phyloP scores from a whole-genome alignment of 1,140 invertebrate species.

The Drosophila burlai region DNA sequence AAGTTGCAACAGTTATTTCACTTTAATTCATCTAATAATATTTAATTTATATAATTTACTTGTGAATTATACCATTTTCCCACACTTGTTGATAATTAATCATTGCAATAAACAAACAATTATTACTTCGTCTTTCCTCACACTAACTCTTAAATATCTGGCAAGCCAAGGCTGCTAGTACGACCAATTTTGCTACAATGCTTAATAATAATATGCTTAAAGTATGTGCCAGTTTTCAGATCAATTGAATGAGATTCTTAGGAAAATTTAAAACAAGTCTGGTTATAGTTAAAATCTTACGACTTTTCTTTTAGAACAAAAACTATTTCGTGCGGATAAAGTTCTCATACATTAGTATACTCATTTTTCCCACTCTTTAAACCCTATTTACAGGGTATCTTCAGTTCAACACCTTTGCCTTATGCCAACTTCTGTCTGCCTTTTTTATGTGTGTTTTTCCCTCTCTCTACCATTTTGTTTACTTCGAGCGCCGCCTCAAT shows the following conservation, averaged over 20 bases:
- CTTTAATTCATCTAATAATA: not conserved
- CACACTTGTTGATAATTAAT: not conserved
- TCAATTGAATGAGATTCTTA: not conserved
- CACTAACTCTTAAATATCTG: not conserved
- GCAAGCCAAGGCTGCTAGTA: not conserved
- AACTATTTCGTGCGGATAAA: not conserved
- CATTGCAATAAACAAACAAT: not conserved
- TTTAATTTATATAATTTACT: not conserved
- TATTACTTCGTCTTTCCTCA: not conserved
- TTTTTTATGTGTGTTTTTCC: slow-evolving; percentile 38
- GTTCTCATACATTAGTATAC: not conserved
- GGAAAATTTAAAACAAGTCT: too few species aligned
- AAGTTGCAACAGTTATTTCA: not conserved
- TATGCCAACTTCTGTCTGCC: slow-evolving; percentile 7
- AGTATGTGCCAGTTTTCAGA: not conserved
- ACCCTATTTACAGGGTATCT: slow-evolving; percentile 3
- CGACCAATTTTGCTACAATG: not conserved
- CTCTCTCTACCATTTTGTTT: slow-evolving; percentile 70
- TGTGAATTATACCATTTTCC: not conserved
- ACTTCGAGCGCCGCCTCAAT: slow-evolving; percentile 71
- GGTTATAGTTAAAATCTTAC: not conserved
- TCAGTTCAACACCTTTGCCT: not conserved
- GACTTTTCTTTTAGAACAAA: too few species aligned
- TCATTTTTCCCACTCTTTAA: not conserved
- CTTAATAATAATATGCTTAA: not conserved